phyloP scores from a whole-genome alignment of 1,140 invertebrate genomes.

The Armadillidium nasatum region DNA sequence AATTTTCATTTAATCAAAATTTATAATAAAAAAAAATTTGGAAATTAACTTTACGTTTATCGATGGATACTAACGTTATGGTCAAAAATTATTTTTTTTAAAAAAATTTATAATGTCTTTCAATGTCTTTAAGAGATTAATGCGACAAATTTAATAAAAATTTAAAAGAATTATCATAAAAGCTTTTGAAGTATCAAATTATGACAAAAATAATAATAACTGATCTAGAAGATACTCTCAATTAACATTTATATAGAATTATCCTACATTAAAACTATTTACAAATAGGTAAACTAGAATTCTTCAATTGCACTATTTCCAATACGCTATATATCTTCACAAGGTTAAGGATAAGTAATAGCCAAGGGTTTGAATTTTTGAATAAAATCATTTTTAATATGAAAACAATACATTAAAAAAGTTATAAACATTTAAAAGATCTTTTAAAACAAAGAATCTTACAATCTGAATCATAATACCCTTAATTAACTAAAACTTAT shows the following conservation, averaged over 20 bases:
- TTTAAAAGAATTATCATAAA: neutral
- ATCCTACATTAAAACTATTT: neutral
- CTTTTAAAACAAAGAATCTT: neutral
- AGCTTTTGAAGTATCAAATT: neutral
- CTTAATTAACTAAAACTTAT: neutral
- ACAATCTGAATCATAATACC: neutral
- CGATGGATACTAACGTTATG: too few species aligned
- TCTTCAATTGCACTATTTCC: neutral
- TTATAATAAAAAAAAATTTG: too few species aligned
- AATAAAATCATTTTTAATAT: neutral
- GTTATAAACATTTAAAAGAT: neutral
- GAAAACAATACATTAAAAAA: neutral
- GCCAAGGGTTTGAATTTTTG: neutral
- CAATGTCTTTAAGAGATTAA: too few species aligned
- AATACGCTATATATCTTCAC: constrained; percentile 8
- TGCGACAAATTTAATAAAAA: neutral
- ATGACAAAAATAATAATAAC: neutral
- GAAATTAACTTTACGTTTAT: too few species aligned
- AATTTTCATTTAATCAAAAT: too few species aligned
- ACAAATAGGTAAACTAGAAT: neutral
- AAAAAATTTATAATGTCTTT: too few species aligned
- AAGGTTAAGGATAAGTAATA: neutral
- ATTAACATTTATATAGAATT: neutral
- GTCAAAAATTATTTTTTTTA: too few species aligned
- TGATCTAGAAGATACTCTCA: neutral